Evolutionary conservation across 2,113 vertebrate genomes (phyloP), one percentile per base, ranked within the genome.

Genomic region (Mobula hypostoma): DNA sequence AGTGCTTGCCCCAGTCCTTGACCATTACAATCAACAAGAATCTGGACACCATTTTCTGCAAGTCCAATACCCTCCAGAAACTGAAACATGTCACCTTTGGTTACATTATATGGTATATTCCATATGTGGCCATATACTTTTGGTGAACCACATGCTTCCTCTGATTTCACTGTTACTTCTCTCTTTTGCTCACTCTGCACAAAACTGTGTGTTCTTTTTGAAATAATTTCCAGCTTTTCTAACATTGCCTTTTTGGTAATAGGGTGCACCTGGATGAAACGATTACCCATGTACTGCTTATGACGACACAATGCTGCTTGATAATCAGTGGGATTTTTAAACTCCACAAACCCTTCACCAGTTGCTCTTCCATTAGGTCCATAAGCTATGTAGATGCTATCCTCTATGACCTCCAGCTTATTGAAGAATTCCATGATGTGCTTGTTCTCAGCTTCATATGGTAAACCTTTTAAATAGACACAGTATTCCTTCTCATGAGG

Each of bases 401-500:
- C 99, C 95, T 99, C 99, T 90, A 99, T 97, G 95, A 99, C 97
- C 94, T 98, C 96, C 95, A 99, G 95, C 95, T 98, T 99, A 95
- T 98, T 99, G 97, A 99, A 99, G 96, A 99, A 99, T 95, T 99
- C 99, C 96, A 98, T 98, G 63, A 99, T 98, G 90, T 99, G 98
- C 94, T 98, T 99, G 95, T 99, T 99, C 96, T 99, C 98, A 0
- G 98, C 98, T 95, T 99, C 99, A 94, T 99, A 99, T 2, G 99
- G 99, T 94, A 99, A 97, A 94, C 99, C 99, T 95, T 99, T 99
- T 94, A 99, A 96, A 97, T 99, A 98, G 90, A 99, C 98, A 95
- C 98, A 99, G 95, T 97, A 98, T 80, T 99, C 99, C 4, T 98
- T 98, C 80, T 98, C 97, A 83, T 98, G 98, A 56, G 99, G 99